Evolutionary conservation across 2,888 invertebrate species (phyloP), one percentile per base, ranked within the genome.

Genomic region (Lymantria monacha): DNA sequence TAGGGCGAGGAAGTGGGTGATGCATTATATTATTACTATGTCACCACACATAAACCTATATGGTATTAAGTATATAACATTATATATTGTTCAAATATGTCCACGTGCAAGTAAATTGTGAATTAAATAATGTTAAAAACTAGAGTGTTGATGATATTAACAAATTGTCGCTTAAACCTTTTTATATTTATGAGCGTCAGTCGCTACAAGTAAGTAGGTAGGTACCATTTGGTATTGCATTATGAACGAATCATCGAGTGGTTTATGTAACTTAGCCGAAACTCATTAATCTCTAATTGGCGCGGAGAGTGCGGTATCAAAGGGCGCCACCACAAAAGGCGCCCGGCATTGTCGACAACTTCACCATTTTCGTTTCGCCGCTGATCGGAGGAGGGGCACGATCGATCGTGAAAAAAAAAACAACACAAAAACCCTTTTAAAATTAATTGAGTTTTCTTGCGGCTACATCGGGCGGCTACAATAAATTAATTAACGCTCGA

Each of bases 391-490:
- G 54, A 52, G 53, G 58, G 52, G 58, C 51, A 70, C 69, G 70
- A 76, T 77, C 77, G 82, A 83, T 84, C 76, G 79, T 69, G 74
- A 87, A 86, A 83, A 88, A 86, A 82, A 88, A 88, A 87, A 86
- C 83, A 89, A 90, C 89, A 90, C 84, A 89, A 90, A 89, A 91
- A 89, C 91, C 90, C 90, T 91, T 91, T 91, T 87, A 91, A 89
- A 89, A 90, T 91, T 90, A 91, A 91, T 90, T 91, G 91, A 90
- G 89, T 91, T 90, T 90, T 89, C 89, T 89, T 89, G 89, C 81
- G 87, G 89, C 85, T 85, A 89, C 87, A 87, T 85, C 81, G 83
- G 74, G 78, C 74, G 83, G 83, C 33, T 88, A 87, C 87, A 89
- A 88, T 89, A 88, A 90, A 91, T 90, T 90, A 89, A 91, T 90